Evolutionary conservation across 2,888 invertebrate genomes (phyloP), one percentile per base, ranked within the genome.

Genomic region (Cheilosia variabilis): DNA sequence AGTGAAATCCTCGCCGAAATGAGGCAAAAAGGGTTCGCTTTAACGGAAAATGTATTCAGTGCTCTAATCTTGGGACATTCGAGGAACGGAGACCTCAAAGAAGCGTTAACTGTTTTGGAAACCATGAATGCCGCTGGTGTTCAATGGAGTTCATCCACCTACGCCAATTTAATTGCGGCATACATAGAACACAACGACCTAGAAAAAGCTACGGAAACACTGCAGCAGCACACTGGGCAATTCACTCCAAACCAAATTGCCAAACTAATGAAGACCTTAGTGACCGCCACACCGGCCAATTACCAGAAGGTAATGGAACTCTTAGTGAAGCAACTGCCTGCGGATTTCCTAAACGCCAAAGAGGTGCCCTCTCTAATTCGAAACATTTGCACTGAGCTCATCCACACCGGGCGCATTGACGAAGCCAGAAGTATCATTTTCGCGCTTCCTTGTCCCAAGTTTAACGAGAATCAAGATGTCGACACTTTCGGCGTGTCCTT

Each of bases 41-140:
- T 94, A 0, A 94, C 93, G n/a, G 94, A 94, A 88, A 92, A 91
- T 76, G 91, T 94, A 22, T 95, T 95, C 69, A 94, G 94, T 88
- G 93, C 93, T 0, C 91, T 96, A 0, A 93, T 95, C 10, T 89
- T 94, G 71, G 94, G 94, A 13, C 94, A 95, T 90, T 90, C 90
- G 0, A 89, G 89, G 1, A 89, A 87, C 60, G 91, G 90, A 0
- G 92, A 93, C 83, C 69, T 93, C 1, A 71, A 92, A 1, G 93
- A 93, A 34, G 93, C 93, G 2, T 90, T 93, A 88, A 91, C 93
- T 76, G 93, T 94, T 0, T 88, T 94, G 5, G 92, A 92, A 45
- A 94, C 94, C 90, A 95, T 95, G 95, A 93, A 91, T 60, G 93
- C 94, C 0, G 92, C 94, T 0, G 93, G 94, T 69, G 89, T 95